Base-by-base conservation (phyloP, 2,797 vertebrate species). In the Lutjanus argentimaculatus region DNA sequence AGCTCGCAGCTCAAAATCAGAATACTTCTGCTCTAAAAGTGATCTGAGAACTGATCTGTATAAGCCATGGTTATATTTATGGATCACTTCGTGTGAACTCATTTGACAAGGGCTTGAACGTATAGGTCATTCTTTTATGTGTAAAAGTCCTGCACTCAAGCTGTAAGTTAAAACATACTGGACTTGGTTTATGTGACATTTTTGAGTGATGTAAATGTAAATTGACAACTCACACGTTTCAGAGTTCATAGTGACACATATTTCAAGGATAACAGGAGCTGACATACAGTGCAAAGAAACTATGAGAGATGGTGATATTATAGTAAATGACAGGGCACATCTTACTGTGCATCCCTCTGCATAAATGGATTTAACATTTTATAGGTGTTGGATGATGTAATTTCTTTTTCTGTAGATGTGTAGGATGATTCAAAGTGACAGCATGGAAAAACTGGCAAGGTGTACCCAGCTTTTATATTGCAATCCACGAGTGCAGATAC, bases 341-440 rank as follows among this genome's bases (percentile, higher is more conserved):
- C n/a, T 68, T 43, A 63, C 17, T 21, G 7, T 67, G 21, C 48
- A 45, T 46, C 30, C 36, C 14, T 79, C 62, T 25, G 1, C 70
- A 75, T 72, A 52, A 81, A 82, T 70, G 15, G 30, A 65, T 77
- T 69, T 17, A 67, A 67, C 8, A 67, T 64, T 83, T 71, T 19
- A 75, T 25, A 42, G 45, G 19, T 62, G 11, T 52, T 19, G 15
- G 56, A 6, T 8, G 25, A 62, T 21, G 22, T 46, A 17, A 68
- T 61, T 73, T 43, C 12, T 15, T 46, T 77, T 49, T 77, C 9
- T 49, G 52, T 40, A 21, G 17, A 56, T 66, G 55, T 61, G 17
- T 15, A n/a, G 12, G 68, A 73, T 52, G 22, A 80, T 69, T 6
- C 22, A 16, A 80, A 59, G 42, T 61, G 74, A 82, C 62, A 69